These are phyloP conservation scores for Pinna nobilis DNA, from an alignment of 1,140 invertebrate genomes.

Conservation along the genomic window DNA sequence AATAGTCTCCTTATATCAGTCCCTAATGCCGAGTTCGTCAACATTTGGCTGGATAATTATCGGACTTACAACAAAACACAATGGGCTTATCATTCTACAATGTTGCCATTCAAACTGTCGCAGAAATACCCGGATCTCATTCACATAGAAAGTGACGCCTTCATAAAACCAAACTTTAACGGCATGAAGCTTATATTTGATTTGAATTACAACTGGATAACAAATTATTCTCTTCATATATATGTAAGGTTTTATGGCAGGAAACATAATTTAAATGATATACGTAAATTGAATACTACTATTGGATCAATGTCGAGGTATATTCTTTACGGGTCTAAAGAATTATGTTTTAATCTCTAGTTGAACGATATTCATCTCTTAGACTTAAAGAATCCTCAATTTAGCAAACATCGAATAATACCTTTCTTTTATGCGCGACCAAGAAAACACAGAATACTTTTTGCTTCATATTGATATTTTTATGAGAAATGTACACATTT, in stretches of 20 bases:
- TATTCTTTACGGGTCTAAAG: slow-evolving; percentile 30
- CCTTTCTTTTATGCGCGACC: too few relatives aligned
- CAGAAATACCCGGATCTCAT: slow-evolving; percentile 31
- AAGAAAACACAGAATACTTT: too few relatives aligned
- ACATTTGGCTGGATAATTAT: slow-evolving; percentile 37
- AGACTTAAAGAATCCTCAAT: too few relatives aligned
- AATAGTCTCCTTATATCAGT: slow-evolving; percentile 31
- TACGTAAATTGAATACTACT: slow-evolving; percentile 35
- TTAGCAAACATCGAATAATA: too few relatives aligned
- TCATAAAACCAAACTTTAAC: slow-evolving; percentile 22
- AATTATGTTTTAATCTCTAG: too few relatives aligned
- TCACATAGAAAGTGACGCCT: slow-evolving; percentile 35
- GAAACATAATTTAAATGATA: slow-evolving; percentile 25
- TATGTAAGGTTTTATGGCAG: slow-evolving; percentile 33
- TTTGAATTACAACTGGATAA: slow-evolving; percentile 35
- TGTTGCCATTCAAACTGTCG: slow-evolving; percentile 25
- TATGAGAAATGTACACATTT: too few relatives aligned
- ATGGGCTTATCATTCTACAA: slow-evolving; percentile 27
- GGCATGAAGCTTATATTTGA: slow-evolving; percentile 22
- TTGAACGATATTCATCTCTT: too few relatives aligned
- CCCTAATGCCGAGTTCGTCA: slow-evolving; percentile 32
- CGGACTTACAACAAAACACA: slow-evolving; percentile 1
- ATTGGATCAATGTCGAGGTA: slow-evolving; percentile 30
- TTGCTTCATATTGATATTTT: too few relatives aligned
- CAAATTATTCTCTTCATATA: slow-evolving; percentile 40